Conservation (phyloP, 2,797 vertebrate species). For the Cirrhinus mrigala region DNA sequence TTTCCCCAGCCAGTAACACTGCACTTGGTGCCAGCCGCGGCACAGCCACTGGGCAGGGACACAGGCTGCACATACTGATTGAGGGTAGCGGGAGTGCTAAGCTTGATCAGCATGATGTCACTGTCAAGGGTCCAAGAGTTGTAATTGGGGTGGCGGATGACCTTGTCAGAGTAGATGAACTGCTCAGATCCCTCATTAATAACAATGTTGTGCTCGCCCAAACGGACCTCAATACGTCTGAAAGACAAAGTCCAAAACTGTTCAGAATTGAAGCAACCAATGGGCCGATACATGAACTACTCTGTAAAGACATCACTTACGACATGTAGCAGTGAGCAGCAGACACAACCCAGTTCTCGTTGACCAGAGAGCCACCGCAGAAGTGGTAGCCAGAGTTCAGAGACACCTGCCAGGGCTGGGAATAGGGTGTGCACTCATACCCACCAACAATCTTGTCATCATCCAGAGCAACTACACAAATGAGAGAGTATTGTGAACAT, state of each 20-base stretch:
- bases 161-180: conserved; percentile 70
- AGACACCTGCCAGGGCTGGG: too few species aligned
- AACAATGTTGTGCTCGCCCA: conserved; percentile 80
- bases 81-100: conserved; percentile 75
- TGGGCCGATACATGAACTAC: background rate
- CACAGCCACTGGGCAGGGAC: conserved; percentile 77
- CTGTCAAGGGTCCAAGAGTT: conserved; percentile 73
- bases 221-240: conserved; percentile 81
- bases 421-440: background rate
- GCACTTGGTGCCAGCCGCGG: conserved; percentile 78
- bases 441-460: too few species aligned
- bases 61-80: conserved; percentile 77
- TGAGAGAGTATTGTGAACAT: too few species aligned
- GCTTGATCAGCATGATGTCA: conserved; percentile 88
- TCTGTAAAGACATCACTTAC: conserved; percentile 56
- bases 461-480: too few species aligned
- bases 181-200: conserved; percentile 76
- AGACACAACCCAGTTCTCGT: conserved; percentile 66
- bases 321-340: conserved; percentile 70
- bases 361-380: conserved; percentile 71
- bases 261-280: conserved; percentile 30
- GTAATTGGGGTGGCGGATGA: conserved; percentile 78
- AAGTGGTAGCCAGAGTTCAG: background rate
- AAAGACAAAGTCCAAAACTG: background rate
- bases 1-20: conserved; percentile 81